phyloP scores from a whole-genome alignment of 2,888 invertebrate species.

The Ormyrus rosae region DNA sequence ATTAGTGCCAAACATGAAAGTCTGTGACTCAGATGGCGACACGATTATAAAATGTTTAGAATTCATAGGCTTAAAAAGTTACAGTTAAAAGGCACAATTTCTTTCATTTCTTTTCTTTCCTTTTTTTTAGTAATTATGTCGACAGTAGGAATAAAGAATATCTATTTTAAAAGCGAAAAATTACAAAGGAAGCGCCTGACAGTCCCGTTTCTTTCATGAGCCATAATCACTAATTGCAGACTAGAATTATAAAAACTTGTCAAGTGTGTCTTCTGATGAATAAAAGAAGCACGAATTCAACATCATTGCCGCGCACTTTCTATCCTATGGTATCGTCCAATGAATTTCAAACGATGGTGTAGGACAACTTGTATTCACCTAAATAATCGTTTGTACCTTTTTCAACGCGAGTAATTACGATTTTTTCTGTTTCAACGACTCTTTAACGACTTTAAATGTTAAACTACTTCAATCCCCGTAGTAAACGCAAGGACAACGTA shows the following conservation, averaged over 20 bases:
- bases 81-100: not conserved
- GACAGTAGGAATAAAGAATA: slow-evolving; percentile 35
- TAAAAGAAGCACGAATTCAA: slow-evolving; percentile 26
- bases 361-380: too few species aligned
- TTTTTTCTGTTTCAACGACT: too few species aligned
- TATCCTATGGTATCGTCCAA: not conserved
- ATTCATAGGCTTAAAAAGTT: not conserved
- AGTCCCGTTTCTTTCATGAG: slow-evolving; percentile 43
- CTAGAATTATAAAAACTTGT: slow-evolving; percentile 54
- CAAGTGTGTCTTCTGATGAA: slow-evolving; percentile 47
- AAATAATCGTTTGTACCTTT: too few species aligned
- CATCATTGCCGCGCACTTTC: slow-evolving; percentile 10
- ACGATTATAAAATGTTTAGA: not conserved
- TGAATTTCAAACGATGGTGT: slow-evolving; percentile 1
- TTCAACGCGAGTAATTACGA: too few species aligned
- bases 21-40: not conserved
- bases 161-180: slow-evolving; percentile 42
- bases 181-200: slow-evolving; percentile 50
- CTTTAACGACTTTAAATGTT: too few species aligned
- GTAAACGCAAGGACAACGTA: too few species aligned
- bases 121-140: slow-evolving; percentile 14
- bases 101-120: not conserved
- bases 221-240: slow-evolving; percentile 48
- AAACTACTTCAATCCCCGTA: too few species aligned
- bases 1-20: too few species aligned